Base-by-base conservation (phyloP, 1,140 invertebrate genomes). In the Lordiphosa stackelbergi region DNA sequence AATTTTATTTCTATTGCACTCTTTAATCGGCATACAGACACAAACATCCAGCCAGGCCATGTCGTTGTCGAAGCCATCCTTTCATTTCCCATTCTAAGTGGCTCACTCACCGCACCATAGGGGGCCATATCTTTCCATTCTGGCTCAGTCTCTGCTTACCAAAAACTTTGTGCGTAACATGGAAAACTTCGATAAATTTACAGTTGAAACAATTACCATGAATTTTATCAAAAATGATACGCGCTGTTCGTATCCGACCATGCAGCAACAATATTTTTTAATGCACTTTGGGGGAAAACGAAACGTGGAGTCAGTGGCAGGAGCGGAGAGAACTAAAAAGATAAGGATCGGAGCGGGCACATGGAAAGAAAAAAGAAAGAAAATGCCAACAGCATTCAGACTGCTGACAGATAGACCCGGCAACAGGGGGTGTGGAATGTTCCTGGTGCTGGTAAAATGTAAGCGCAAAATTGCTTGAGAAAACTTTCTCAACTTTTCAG, bases 221-320 rank as follows among this genome's bases (percentile, higher is more conserved):
- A 83, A 83, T 83, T 83, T 83, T 83, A 83, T 83, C 77, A 84
- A 84, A 83, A 83, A 83, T 84, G 77, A 83, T 83, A 83, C 78
- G 78, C 75, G 68, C 69, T 69, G 73, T 77, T 84, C 77, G 73
- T 83, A 84, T 83, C 77, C 78, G 73, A 83, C 75, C 78, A 84
- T 83, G 77, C 77, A 83, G 78, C 78, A 84, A 77, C 78, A 84
- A 84, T 84, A 83, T 83, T 83, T 83, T 83, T 83, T 83, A 84
- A 84, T 83, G 77, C 78, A 83, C 77, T 81, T 81, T 83, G 72
- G 75, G 75, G 77, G 72, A 84, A 81, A 81, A 70, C 69, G 77
- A 83, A 83, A 72, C 72, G 77, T 55, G 57, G 57, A 62, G 72
- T 59, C 49, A 55, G 62, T 55, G 69, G 53, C 53, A 69, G 63